Percentiles rank a stretch among this genome's conserved stretches.
Conservation (phyloP, 2,113 vertebrate genomes). For the Xiphias gladius region DNA sequence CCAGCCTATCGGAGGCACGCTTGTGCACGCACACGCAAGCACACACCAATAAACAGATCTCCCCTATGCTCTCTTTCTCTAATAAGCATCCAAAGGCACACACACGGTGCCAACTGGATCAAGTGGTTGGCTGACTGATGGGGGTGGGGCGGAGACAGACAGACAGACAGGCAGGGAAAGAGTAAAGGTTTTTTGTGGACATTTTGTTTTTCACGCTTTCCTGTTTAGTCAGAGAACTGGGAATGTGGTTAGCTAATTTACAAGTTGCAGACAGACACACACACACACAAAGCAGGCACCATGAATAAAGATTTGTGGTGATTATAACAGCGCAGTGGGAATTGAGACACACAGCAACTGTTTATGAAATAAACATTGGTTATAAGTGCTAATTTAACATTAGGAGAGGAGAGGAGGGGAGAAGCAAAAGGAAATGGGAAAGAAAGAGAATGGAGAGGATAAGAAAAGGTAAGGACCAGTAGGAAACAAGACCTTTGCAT, state of each 20-base stretch:
- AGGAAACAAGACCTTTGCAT: not conserved
- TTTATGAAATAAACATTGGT: conserved; percentile 38
- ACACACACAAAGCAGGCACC: conserved; percentile 15
- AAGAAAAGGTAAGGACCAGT: not conserved
- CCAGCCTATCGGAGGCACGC: conserved; percentile 50
- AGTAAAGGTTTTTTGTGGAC: not conserved
- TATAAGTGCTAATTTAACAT: conserved; percentile 43
- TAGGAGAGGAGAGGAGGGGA: not conserved
- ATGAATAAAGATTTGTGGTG: conserved; percentile 63
- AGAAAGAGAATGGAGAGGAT: not conserved
- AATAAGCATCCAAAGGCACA: conserved; percentile 43
- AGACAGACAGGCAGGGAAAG: not conserved
- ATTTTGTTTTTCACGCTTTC: conserved; percentile 21
- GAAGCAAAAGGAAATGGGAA: not conserved
- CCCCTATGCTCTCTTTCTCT: conserved; percentile 33
- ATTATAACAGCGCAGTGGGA: conserved; percentile 43
- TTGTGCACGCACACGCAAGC: not conserved
- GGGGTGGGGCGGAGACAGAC: conserved; percentile 7
- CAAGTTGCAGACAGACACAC: conserved; percentile 28
- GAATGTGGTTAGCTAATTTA: conserved; percentile 33
- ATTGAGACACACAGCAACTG: conserved; percentile 29
- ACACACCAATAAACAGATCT: conserved; percentile 1
- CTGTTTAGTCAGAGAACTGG: conserved; percentile 18
- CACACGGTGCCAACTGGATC: conserved; percentile 47
- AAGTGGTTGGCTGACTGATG: conserved; percentile 50